Evolutionary conservation across 92 coral and sea anemone species (phyloP), one percentile per base, ranked within the genome.

Genomic region (Palythoa grandis): DNA sequence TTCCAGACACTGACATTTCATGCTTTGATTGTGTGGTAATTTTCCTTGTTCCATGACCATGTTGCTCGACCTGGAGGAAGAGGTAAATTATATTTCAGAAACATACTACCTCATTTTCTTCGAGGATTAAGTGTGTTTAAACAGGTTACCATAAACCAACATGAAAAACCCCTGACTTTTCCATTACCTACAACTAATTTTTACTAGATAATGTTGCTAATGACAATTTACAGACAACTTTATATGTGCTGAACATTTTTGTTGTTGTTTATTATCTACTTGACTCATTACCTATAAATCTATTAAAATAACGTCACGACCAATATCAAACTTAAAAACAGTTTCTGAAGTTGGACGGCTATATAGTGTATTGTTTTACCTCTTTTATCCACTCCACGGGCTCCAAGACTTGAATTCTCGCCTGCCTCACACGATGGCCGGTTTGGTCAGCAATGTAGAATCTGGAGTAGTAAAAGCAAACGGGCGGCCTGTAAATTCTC

Each of bases 371-470:
- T 56, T 4, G 16, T 22, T 12, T 39, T 74, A 91, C 96, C 94
- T 93, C 96, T 50, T 76, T 58, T 94, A 93, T 93, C 96, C 96
- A 93, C 47, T 89, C 63, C 61, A 83, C 79, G 63, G 96, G 96
- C 70, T 91, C 92, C 23, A 92, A 54, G 7, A 93, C 92, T 80
- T 93, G 96, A 70, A 93, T 78, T 75, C 96, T 88, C 75, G 94
- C 94, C 74, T 86, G 86, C 39, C 92, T 83, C n/a, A 60, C 77
- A 37, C 70, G 50, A 65, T 15, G 69, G 69, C 82, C 58, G 47
- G 48, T 87, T 39, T 82, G 78, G n/a, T 86, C 83, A 57, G 24
- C 35, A 35, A 85, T 54, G 66, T 66, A 77, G 60, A 89, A 89
- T 74, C 89, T 89, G 78, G n/a, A 23, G 23, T 82, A n/a, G 61